Base-by-base conservation (phyloP, 64 coral and sea anemone species). In the Acropora yongei region DNA sequence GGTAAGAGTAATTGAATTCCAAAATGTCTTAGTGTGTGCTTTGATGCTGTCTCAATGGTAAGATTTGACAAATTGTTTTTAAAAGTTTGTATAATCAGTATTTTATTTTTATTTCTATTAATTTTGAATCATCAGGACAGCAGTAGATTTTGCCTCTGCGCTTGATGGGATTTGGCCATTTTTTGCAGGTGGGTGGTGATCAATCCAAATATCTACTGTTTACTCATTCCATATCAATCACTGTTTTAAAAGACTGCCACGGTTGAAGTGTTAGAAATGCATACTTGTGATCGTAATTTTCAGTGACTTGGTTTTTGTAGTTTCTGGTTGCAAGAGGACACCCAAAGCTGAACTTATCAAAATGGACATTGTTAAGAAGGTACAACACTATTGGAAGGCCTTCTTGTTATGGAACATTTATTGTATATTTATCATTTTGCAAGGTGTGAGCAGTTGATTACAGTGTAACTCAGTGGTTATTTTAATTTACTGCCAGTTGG, bases 141-240 rank as follows among this genome's bases (percentile, higher is more conserved):
- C 96, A 80, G 19, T 87, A 39, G 96, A 98, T 73, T 98, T 98
- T 98, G 96, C 96, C 18, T 98, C 96, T 68, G 96, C 96, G 86
- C 84, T 98, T 63, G 96, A 98, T 78, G 58, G 68, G 17, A 92
- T 98, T 51, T 98, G 96, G 96, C 96, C 96, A 20, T 98, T 95
- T 76, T 98, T 98, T 98, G 96, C 96, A 86, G 96, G 96, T 98
- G 86, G 53, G 88, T 86, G 13, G 5, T 55, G 6, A 30, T 30
- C 30, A 30, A 55, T 55, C 5, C 6, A 55, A 42, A 12, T 5
- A 6, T 48, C 74, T 4, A 18, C 75, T n/a, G 40, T 65, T 47
- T 58, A 6, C 42, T 5, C 41, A 2, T 2, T 7, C 51, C 51
- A 3, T 55, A 4, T 6, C 1, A 55, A 55, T 55, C 10, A 55